Conservation (phyloP, 2,113 vertebrate species). For the Malaclemys terrapin region DNA sequence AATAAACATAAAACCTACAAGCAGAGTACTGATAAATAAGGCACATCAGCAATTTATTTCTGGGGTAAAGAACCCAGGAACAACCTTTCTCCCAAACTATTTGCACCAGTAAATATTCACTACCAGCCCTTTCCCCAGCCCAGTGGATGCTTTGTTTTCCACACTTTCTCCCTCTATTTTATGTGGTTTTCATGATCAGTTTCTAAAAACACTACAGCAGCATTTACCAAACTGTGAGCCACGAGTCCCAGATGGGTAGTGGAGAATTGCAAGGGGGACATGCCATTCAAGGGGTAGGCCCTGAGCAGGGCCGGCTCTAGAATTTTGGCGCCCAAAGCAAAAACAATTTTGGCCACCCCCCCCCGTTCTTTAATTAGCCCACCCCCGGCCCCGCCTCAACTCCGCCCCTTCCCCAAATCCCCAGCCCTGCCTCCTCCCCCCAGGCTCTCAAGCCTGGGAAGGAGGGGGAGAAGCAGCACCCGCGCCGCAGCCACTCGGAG, state of each 20-base stretch:
- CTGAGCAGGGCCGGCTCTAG: background rate
- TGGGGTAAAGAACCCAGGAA: background rate
- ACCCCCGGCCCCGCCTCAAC: too few relatives aligned
- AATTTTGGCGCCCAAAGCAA: too few relatives aligned
- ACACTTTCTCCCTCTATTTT: background rate
- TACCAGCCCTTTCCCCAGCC: background rate
- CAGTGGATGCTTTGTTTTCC: background rate
- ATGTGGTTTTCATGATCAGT: background rate
- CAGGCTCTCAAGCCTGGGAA: too few relatives aligned
- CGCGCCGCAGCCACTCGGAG: too few relatives aligned
- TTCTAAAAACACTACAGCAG: background rate
- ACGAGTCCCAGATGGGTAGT: background rate
- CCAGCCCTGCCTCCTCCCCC: too few relatives aligned
- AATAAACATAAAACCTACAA: constrained; percentile 22
- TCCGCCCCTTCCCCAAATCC: too few relatives aligned
- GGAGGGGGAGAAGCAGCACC: too few relatives aligned
- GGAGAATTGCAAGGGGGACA: background rate
- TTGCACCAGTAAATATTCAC: background rate
- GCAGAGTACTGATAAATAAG: constrained; percentile 24
- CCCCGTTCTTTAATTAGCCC: too few relatives aligned
- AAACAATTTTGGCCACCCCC: too few relatives aligned
- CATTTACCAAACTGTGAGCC: background rate
- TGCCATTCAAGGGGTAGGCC: background rate
- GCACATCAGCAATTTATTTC: background rate
- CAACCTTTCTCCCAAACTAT: background rate